Conservation (phyloP, 2,888 invertebrate species). For the Hemaris fuciformis region DNA sequence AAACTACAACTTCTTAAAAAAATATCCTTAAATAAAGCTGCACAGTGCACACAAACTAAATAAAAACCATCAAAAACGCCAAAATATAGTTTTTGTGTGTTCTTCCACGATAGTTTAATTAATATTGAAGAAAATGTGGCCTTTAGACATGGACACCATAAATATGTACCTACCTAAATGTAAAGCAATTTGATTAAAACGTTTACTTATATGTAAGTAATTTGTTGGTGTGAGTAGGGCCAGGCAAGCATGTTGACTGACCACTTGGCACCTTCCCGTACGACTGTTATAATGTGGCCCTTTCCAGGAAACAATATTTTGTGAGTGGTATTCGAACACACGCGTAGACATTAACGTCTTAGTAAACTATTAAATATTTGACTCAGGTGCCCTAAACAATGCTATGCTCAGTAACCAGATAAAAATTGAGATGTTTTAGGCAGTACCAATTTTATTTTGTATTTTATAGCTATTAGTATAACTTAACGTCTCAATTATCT, state of each 20-base stretch:
- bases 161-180: no score
- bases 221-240: conserved; percentile 54
- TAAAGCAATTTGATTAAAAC: conserved; percentile 52
- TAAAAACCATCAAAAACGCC: neutral
- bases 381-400: neutral
- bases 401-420: no score
- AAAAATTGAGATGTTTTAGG: no score
- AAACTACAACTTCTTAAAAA: no score
- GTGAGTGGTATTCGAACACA: conserved; percentile 46
- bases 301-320: conserved; percentile 63
- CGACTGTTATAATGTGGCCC: conserved; percentile 54
- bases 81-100: neutral
- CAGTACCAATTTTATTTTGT: no score
- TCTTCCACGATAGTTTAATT: conserved; percentile 12
- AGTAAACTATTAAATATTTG: conserved; percentile 4
- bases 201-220: conserved; percentile 54
- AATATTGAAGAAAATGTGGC: conserved; percentile 38
- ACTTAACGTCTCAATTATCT: no score
- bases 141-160: conserved; percentile 41
- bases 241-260: conserved; percentile 60
- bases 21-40: no score
- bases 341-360: conserved; percentile 31
- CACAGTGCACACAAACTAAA: no score
- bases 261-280: conserved; percentile 69
- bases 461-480: no score